Percentiles rank a stretch among this genome's conserved stretches.
Conservation (phyloP, 2,888 invertebrate species). For the Carterocephalus palaemon region DNA sequence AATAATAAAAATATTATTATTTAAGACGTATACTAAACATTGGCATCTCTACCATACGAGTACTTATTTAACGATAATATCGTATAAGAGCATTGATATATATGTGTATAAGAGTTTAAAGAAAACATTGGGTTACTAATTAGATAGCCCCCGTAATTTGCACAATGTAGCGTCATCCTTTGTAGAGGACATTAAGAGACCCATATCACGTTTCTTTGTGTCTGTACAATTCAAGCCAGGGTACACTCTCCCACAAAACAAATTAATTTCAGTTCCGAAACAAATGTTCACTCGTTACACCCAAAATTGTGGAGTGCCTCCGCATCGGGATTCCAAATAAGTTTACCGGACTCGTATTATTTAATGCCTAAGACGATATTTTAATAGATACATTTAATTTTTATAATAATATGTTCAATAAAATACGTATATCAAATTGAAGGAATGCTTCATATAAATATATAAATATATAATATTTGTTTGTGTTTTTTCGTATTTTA, state of each 20-base stretch:
- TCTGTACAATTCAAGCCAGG: constrained; percentile 42
- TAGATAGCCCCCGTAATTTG: constrained; percentile 52
- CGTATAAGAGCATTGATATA: constrained; percentile 4
- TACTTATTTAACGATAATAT: no score
- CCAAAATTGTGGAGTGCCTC: constrained; percentile 39
- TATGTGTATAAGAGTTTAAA: no score
- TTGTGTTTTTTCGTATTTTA: no score
- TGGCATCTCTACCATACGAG: no score
- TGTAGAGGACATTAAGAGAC: constrained; percentile 59
- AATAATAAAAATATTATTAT: no score
- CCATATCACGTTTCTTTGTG: constrained; percentile 70
- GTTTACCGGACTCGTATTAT: constrained; percentile 7
- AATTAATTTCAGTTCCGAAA: constrained; percentile 62
- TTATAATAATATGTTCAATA: no score
- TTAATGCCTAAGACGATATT: constrained; percentile 9
- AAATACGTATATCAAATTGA: no score
- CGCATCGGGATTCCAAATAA: constrained; percentile 18
- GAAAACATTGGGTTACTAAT: constrained; percentile 44
- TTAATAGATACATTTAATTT: constrained; percentile 1
- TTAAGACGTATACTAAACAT: no score
- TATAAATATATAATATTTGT: no score
- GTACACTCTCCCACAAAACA: constrained; percentile 49
- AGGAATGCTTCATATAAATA: no score
- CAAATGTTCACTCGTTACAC: constrained; percentile 60
- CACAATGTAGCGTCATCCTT: constrained; percentile 51